Conservation (phyloP, 1,140 invertebrate genomes). For the Brachionus sp. region DNA sequence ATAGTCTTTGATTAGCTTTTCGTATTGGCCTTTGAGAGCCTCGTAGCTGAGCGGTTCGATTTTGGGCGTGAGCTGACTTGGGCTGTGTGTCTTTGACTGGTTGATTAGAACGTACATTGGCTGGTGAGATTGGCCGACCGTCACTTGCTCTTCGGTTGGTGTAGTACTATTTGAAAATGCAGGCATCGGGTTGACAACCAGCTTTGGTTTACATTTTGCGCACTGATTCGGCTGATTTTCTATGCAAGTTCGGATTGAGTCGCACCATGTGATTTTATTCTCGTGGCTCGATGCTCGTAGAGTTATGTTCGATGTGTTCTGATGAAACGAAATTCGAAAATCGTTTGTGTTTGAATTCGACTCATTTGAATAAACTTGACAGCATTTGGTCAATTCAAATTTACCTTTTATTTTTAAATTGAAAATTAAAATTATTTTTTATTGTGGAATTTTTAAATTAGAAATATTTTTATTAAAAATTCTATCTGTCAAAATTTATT, state of each 20-base stretch:
- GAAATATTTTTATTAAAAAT: too few relatives aligned
- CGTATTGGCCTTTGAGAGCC: neutral
- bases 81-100: neutral
- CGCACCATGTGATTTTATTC: slow-evolving; percentile 2
- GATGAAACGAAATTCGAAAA: neutral
- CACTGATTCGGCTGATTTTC: neutral
- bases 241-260: neutral
- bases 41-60: neutral
- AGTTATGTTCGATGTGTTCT: neutral
- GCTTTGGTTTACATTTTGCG: slow-evolving; percentile 39
- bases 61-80: neutral
- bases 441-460: too few relatives aligned
- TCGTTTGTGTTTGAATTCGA: neutral
- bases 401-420: neutral
- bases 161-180: neutral
- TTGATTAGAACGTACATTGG: neutral
- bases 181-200: slow-evolving; percentile 44
- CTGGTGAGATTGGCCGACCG: neutral
- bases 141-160: neutral
- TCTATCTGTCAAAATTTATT: too few relatives aligned
- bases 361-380: neutral
- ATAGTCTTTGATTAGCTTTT: slow-evolving; percentile 8
- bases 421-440: neutral
- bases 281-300: neutral
- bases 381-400: slow-evolving; percentile 37